phyloP scores from a whole-genome alignment of 2,888 invertebrate genomes.

The Tipula unca region DNA sequence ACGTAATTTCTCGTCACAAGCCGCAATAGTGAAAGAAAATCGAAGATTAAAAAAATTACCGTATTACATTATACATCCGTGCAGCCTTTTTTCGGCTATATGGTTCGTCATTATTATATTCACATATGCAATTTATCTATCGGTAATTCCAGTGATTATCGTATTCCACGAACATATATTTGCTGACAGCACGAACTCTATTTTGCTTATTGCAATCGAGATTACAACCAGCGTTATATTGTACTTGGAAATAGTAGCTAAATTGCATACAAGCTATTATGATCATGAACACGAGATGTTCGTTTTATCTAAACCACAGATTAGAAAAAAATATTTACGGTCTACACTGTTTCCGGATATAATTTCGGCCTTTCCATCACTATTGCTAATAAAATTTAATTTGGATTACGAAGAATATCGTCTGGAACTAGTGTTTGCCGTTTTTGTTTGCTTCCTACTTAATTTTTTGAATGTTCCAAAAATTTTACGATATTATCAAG shows the following conservation, averaged over 20 bases:
- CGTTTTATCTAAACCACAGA: neutral
- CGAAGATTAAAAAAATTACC: too few species aligned
- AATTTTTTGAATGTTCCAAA: neutral
- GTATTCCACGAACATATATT: neutral
- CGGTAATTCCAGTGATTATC: neutral
- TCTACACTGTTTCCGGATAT: neutral
- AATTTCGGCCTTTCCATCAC: neutral
- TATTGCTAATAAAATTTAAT: neutral
- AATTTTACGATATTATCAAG: neutral
- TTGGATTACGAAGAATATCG: too few species aligned
- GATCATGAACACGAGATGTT: neutral
- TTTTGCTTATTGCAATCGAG: too few species aligned
- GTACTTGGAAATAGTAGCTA: neutral
- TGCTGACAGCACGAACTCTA: neutral
- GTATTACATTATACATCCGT: conserved; percentile 21
- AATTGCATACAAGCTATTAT: neutral
- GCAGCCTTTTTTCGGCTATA: neutral
- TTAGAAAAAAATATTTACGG: neutral
- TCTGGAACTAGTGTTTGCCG: neutral
- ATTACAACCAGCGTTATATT: too few species aligned
- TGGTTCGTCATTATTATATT: neutral
- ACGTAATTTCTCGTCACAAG: too few species aligned
- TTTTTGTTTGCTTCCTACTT: too few species aligned
- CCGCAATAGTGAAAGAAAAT: neutral
- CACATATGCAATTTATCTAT: neutral